Percentiles rank a stretch among this genome's conserved stretches.
Conservation (phyloP, 2,113 vertebrate species). For the Tetraodon nigroviridis region DNA sequence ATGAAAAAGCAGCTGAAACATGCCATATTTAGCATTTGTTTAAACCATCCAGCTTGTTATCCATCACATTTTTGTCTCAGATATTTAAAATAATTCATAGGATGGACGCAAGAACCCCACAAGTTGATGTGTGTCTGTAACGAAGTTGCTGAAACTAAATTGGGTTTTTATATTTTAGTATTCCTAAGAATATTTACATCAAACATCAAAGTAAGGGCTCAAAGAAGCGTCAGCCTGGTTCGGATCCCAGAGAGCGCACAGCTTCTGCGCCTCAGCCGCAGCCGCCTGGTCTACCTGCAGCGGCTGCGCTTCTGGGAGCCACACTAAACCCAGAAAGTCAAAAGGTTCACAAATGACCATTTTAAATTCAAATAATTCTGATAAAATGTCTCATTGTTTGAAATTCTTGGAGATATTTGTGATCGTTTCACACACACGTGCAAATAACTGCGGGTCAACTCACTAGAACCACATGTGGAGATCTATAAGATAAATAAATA, state of each 20-base stretch:
- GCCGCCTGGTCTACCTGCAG: conserved; percentile 2
- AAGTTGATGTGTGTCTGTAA: not conserved
- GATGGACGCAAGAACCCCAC: too few species aligned
- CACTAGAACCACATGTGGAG: not conserved
- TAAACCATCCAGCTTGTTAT: too few species aligned
- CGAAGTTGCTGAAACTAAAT: not conserved
- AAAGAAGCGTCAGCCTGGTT: not conserved
- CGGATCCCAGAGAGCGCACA: conserved; percentile 1
- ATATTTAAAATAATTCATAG: too few species aligned
- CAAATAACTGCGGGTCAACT: not conserved
- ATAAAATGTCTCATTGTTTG: too few species aligned
- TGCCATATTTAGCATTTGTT: too few species aligned
- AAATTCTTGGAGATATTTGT: too few species aligned
- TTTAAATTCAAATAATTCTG: too few species aligned
- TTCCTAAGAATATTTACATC: not conserved
- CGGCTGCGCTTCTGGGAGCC: not conserved
- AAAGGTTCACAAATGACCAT: not conserved
- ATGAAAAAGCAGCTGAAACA: too few species aligned
- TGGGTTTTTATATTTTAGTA: not conserved
- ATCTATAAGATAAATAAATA: not conserved
- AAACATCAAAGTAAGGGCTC: not conserved
- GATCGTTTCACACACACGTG: not conserved
- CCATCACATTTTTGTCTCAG: too few species aligned
- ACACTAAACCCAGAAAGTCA: not conserved
- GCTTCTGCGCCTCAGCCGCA: conserved; percentile 20